Base-by-base conservation (phyloP, 2,113 vertebrate species). In the Seriola quinqueradiata region DNA sequence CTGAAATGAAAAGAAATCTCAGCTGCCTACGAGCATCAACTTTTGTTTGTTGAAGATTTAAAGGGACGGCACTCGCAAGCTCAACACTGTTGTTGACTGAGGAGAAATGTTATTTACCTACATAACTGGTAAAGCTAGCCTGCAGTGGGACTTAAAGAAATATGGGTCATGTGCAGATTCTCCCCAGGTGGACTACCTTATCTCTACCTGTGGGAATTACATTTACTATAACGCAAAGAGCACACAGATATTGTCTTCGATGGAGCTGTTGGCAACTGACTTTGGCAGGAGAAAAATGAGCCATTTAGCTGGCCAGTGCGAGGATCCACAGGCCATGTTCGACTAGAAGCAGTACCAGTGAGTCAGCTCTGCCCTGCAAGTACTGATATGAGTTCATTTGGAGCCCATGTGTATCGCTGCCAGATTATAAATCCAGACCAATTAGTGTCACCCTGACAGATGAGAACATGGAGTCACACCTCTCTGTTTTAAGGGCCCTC, bases 391-490 rank as follows among this genome's bases (percentile, higher is more conserved):
- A 78, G 86, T 83, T 85, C 0, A 79, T 75, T 59, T 83, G 19
- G 40, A 80, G 77, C 36, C 60, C 55, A 42, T 44, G 25, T 88
- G 40, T 60, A 38, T 82, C 77, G 77, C 40, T 64, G 46, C 70
- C 65, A 88, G 78, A 84, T 79, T 81, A 64, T 69, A 85, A 87
- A 87, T 87, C 73, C 75, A 71, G 72, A 77, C 77, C 83, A 92
- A 90, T 90, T 90, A 88, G 81, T 75, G 82, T 86, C 76, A 72
- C 65, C 61, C 59, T 23, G 54, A 83, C 82, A 83, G 84, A 92
- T 92, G 72, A 84, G 75, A 90, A 90, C 82, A 83, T 64, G 66
- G n/a, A 88, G 54, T 65, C 84, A 85, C 82, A 85, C 81, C 83
- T 84, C 77, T 85, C 52, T 82, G 74, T 87, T 84, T 89, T 77